phyloP scores from a whole-genome alignment of 2,113 vertebrate species.

The Microtus richardsoni region DNA sequence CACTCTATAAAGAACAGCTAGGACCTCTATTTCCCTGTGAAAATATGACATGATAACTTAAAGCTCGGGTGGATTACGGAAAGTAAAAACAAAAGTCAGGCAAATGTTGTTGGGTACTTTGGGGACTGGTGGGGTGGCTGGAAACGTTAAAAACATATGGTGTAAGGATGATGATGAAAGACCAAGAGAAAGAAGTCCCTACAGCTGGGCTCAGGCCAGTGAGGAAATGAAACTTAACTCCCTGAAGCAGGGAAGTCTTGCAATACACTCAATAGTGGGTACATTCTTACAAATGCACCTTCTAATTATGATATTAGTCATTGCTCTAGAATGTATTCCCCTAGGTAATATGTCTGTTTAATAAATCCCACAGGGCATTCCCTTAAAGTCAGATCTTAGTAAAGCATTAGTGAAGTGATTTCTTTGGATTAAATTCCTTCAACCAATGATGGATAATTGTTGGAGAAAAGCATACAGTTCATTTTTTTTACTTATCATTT shows the following conservation, averaged over 20 bases:
- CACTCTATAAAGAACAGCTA: not conserved
- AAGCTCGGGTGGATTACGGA: not conserved
- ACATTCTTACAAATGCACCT: slow-evolving; percentile 81
- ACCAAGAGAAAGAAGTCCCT: slow-evolving; percentile 22
- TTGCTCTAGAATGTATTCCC: slow-evolving; percentile 80
- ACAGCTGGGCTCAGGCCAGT: slow-evolving; percentile 35
- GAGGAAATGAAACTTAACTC: slow-evolving; percentile 67
- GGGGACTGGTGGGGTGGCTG: not conserved
- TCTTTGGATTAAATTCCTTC: slow-evolving; percentile 73
- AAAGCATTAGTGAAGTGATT: slow-evolving; percentile 67
- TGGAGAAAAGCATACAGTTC: slow-evolving; percentile 46
- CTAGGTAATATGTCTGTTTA: slow-evolving; percentile 76
- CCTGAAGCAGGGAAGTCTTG: slow-evolving; percentile 58
- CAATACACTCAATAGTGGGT: slow-evolving; percentile 79
- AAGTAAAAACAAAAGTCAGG: not conserved
- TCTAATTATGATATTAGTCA: slow-evolving; percentile 84
- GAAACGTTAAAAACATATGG: not conserved
- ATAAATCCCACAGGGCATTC: slow-evolving; percentile 79
- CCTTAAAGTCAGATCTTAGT: slow-evolving; percentile 76
- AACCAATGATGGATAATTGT: slow-evolving; percentile 49
- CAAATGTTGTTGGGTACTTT: slow-evolving; percentile 6
- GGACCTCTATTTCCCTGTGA: not conserved
- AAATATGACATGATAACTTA: not conserved
- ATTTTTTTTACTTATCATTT: slow-evolving; percentile 42
- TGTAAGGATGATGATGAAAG: slow-evolving; percentile 67